These are phyloP conservation scores for Ernsta delagoae DNA, from an alignment of 2,888 invertebrate genomes.

Conservation along the genomic window DNA sequence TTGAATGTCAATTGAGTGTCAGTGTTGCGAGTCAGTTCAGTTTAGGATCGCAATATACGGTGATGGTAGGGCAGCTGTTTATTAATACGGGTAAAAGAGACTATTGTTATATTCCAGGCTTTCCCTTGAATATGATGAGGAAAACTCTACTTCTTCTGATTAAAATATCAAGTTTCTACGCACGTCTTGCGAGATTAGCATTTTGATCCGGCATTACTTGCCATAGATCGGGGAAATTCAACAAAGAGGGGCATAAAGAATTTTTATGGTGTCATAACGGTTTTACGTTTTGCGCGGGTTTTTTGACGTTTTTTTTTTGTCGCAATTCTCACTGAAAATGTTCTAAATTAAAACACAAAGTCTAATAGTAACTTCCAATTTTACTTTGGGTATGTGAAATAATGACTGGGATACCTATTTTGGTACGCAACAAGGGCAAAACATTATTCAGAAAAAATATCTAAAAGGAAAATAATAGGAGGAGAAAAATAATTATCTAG, in stretches of 20 bases:
- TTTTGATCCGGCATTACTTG: constrained; percentile 51
- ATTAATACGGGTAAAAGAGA: neutral
- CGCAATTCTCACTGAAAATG: neutral
- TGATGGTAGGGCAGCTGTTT: too few species aligned
- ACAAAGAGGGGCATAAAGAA: constrained; percentile 27
- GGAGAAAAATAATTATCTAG: too few species aligned
- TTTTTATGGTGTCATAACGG: constrained; percentile 25
- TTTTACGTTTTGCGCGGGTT: constrained; percentile 14
- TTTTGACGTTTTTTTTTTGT: neutral
- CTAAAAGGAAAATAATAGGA: too few species aligned
- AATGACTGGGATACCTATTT: too few species aligned
- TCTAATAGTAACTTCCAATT: too few species aligned
- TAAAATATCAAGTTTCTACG: constrained; percentile 54
- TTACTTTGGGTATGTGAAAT: too few species aligned
- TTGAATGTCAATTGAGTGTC: too few species aligned
- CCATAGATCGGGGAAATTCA: constrained; percentile 49
- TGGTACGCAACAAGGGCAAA: too few species aligned
- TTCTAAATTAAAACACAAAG: too few species aligned
- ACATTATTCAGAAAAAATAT: too few species aligned
- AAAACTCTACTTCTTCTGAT: constrained; percentile 42
- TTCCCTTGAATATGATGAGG: constrained; percentile 8
- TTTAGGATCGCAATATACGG: too few species aligned
- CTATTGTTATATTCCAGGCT: constrained; percentile 1
- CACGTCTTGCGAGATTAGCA: constrained; percentile 52
- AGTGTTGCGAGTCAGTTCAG: too few species aligned